A percentile compares a stretch with the other conserved stretches of the same genome.
Evolutionary conservation across 1,140 invertebrate genomes (phyloP).

Genomic region (Drosophila subobscura): DNA sequence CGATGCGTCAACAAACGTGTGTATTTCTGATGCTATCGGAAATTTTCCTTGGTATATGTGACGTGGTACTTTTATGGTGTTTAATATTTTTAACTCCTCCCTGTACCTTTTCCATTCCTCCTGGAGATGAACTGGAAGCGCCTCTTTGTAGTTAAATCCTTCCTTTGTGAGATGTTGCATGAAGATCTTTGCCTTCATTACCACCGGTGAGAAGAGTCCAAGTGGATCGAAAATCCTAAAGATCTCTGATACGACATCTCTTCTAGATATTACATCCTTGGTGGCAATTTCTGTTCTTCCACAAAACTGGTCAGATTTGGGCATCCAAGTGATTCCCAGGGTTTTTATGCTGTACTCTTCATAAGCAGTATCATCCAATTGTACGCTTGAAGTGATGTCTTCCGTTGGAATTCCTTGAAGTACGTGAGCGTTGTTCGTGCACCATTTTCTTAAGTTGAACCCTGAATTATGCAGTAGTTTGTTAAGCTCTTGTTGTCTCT

Average conservation of each 20-base stretch:
- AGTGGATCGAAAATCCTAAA: background rate
- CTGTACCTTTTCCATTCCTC: no score
- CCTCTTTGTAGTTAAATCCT: background rate
- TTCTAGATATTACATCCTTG: background rate
- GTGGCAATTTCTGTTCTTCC: background rate
- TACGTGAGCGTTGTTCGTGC: no score
- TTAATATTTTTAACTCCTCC: no score
- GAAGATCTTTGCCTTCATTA: background rate
- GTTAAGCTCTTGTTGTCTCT: no score
- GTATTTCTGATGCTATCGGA: no score
- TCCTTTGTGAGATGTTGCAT: background rate
- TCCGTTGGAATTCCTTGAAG: background rate
- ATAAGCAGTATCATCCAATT: background rate
- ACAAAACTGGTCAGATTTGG: background rate
- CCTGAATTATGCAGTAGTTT: no score
- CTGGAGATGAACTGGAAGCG: no score
- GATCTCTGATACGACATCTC: background rate
- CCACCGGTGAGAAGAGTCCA: background rate
- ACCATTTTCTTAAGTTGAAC: no score
- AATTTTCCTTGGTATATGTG: no score
- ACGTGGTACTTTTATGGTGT: no score
- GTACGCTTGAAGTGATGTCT: background rate
- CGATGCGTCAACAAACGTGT: no score
- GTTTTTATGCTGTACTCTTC: background rate
- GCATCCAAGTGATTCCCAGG: background rate